Evolutionary conservation across 2,888 invertebrate species (phyloP).

Genomic region (Brachynemurus nebulosus): DNA sequence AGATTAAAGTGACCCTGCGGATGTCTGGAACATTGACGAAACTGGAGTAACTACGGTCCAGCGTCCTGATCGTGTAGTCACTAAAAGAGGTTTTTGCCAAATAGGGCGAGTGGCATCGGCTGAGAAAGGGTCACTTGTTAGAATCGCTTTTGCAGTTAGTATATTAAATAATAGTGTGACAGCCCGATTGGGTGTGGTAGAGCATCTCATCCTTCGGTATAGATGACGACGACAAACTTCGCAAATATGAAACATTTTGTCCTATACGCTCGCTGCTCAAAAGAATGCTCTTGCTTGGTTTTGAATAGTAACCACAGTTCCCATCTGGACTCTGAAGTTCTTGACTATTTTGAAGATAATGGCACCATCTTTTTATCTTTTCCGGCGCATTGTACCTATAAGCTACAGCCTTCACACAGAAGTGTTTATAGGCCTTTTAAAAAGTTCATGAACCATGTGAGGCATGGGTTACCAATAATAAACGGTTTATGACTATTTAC

Average conservation of each 20-base stretch:
- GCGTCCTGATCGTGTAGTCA: constrained; percentile 18
- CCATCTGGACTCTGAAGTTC: neutral
- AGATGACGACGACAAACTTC: constrained; percentile 19
- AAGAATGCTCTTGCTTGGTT: constrained; percentile 7
- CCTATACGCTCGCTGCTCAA: constrained; percentile 10
- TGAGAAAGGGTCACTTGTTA: neutral
- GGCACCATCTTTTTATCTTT: neutral
- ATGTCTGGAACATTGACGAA: constrained; percentile 19
- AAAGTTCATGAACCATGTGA: constrained; percentile 8
- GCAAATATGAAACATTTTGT: constrained; percentile 17
- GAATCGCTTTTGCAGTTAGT: constrained; percentile 14
- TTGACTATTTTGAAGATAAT: constrained; percentile 1
- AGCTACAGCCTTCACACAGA: constrained; percentile 13
- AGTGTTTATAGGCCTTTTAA: constrained; percentile 12
- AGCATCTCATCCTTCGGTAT: constrained; percentile 18
- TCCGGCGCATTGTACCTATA: constrained; percentile 15
- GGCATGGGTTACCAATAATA: neutral
- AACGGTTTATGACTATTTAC: neutral
- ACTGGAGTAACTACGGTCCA: constrained; percentile 19
- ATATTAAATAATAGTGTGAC: constrained; percentile 22
- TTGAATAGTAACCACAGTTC: constrained; percentile 4
- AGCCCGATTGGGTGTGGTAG: constrained; percentile 16
- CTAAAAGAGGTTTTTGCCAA: constrained; percentile 15
- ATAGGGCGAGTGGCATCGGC: neutral
- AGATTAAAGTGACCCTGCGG: constrained; percentile 14